Evolutionary conservation across 2,888 invertebrate genomes (phyloP), one percentile per base, ranked within the genome.

Genomic region (Leucophenga montana): DNA sequence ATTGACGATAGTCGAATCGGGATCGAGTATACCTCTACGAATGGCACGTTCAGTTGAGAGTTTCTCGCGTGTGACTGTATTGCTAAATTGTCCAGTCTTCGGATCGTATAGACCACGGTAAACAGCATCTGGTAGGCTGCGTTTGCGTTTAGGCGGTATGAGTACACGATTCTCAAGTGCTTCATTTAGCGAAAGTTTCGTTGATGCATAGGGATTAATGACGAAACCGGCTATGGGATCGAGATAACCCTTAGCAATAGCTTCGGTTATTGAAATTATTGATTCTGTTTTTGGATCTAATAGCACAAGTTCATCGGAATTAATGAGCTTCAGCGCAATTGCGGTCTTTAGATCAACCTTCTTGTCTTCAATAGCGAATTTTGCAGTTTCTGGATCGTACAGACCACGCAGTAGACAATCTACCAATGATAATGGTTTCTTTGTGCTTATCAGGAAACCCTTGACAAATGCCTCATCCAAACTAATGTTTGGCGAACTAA

Each of bases 31-130:
- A 73, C 95, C 95, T 83, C 94, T 92, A 84, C 93, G 93, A 83
- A 97, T 94, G 68, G 97, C 97, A 79, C 94, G 92, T 88, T 95
- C 94, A 66, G 95, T 93, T 75, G 93, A 92, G 73, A 96, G 89
- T 85, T 94, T 93, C 87, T 95, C 94, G 79, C 93, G 93, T n/a
- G 93, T 94, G 80, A 92, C 91, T 2, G 95, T 93, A 86, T 94
- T 94, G 48, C 93, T 93, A 84, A 96, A 95, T 83, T 94, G 93
- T 61, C 97, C 96, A 46, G 94, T 93, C 79, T 92, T 92, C 0
- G 95, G 94, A 90, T 97, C 95, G 84, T 96, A 97, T 74, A 95
- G 92, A n/a, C 96, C 96, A 89, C 95, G 94, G 83, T 94, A 94
- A n/a, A 97, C 94, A 1, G 97, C 97, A 89, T 96, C 96, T 0